Evolutionary conservation across 2,797 vertebrate genomes (phyloP), one percentile per base, ranked within the genome.

Genomic region (Myioborus miniatus): DNA sequence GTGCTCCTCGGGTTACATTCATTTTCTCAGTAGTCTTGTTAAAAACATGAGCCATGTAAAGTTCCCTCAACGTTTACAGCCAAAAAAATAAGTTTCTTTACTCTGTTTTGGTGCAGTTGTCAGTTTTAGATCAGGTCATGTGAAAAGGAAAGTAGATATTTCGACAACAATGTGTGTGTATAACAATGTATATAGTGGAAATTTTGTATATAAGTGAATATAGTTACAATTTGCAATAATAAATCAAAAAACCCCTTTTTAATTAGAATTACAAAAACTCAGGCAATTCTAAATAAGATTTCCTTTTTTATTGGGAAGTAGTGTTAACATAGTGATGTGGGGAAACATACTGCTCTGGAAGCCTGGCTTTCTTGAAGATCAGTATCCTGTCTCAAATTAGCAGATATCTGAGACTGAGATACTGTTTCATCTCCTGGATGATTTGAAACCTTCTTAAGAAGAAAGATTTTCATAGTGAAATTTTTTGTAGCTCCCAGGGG

Each of bases 21-120:
- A 72, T 94, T 96, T 90, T 95, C 84, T 89, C 87, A 41, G 87
- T 80, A 86, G 68, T 37, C 68, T 70, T 83, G 68, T 84, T 83
- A 93, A 91, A 94, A 92, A 44, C 29, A 11, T 44, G 26, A 71
- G 58, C 64, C 2, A 0, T 78, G 18, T 62, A 71, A 63, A 69
- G 36, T 83, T 85, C 79, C 39, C 68, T 87, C 43, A 80, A 83
- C 18, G 32, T 1, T 71, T 74, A 50, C 62, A 41, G 70, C 24
- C 37, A 6, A 30, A 67, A 89, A 87, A 90, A 17, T 43, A 83
- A 56, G 43, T 58, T 76, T 78, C 87, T 34, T 80, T 78, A 55
- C 24, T 84, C 58, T 75, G 0, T 80, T 84, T 71, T 68, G 23
- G 68, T 80, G 49, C 30, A 58, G 9, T 74, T 69, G 22, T 70